These are phyloP conservation scores for Atrina japonica DNA, from an alignment of 2,888 invertebrate genomes.

Conservation along the genomic window DNA sequence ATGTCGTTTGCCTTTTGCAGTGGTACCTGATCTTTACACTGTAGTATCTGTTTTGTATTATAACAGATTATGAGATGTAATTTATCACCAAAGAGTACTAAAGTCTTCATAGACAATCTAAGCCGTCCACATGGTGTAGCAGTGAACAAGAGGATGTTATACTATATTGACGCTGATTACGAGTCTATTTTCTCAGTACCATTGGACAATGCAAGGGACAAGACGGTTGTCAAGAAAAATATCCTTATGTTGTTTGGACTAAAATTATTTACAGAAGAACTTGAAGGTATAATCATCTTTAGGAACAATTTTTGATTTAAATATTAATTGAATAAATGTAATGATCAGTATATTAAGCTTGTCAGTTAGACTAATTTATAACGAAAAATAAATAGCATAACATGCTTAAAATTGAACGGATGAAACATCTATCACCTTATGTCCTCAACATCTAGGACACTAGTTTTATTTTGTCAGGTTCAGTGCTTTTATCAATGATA, in stretches of 20 bases:
- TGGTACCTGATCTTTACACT: no score
- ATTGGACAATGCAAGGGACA: constrained; percentile 83
- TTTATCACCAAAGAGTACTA: background rate
- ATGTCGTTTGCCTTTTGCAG: no score
- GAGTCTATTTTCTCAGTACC: constrained; percentile 94
- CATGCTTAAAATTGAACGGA: no score
- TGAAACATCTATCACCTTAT: no score
- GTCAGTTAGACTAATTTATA: no score
- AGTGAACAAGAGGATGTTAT: constrained; percentile 90
- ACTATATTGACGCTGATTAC: constrained; percentile 92
- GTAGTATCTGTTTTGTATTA: no score
- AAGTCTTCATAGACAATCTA: constrained; percentile 45
- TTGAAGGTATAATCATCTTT: constrained; percentile 69
- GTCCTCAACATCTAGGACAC: no score
- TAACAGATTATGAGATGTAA: constrained; percentile 36
- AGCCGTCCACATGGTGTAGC: constrained; percentile 63
- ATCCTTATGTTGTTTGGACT: constrained; percentile 56
- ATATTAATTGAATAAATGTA: no score
- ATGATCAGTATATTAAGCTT: no score
- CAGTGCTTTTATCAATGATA: no score
- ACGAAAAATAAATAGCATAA: no score
- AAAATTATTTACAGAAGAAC: constrained; percentile 78
- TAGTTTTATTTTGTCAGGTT: no score
- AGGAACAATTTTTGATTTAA: background rate
- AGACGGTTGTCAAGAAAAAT: constrained; percentile 57